These are phyloP conservation scores for Idaea straminata DNA, from an alignment of 2,888 invertebrate genomes.

Conservation along the genomic window DNA sequence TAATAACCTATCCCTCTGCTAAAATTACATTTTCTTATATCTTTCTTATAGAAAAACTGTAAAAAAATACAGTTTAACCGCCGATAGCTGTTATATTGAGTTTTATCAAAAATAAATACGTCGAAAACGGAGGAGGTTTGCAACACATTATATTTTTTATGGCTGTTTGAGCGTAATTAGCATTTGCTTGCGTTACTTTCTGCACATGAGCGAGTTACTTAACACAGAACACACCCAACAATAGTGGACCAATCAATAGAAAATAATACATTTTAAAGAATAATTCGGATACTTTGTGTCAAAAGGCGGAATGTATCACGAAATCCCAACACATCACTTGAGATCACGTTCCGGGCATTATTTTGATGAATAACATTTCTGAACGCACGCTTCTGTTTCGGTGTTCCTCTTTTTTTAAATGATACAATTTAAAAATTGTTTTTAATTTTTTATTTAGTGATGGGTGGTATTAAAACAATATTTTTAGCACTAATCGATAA, in stretches of 20 bases:
- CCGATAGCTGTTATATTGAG: too few species aligned
- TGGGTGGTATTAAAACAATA: too few species aligned
- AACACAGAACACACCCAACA: slow-evolving; percentile 51
- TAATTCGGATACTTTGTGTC: slow-evolving; percentile 51
- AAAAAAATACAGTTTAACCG: too few species aligned
- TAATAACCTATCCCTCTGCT: too few species aligned
- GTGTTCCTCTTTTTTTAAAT: background rate
- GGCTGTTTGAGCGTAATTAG: too few species aligned
- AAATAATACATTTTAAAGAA: slow-evolving; percentile 39
- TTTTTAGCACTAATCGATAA: too few species aligned
- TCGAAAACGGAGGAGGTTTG: too few species aligned
- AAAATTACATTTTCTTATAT: too few species aligned
- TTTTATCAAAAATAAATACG: too few species aligned
- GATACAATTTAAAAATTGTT: background rate
- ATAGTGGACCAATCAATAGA: slow-evolving; percentile 55
- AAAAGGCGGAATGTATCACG: slow-evolving; percentile 46
- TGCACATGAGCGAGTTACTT: background rate
- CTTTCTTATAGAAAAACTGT: too few species aligned
- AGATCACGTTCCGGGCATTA: slow-evolving; percentile 73
- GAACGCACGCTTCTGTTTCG: slow-evolving; percentile 42
- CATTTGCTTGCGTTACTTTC: slow-evolving; percentile 8
- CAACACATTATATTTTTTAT: too few species aligned
- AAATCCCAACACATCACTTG: slow-evolving; percentile 56
- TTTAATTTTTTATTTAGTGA: background rate
- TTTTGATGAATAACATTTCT: slow-evolving; percentile 64